A percentile compares a stretch with the other conserved stretches of the same genome.
Evolutionary conservation across 2,888 invertebrate species (phyloP).

Genomic region (Phengaris arion): DNA sequence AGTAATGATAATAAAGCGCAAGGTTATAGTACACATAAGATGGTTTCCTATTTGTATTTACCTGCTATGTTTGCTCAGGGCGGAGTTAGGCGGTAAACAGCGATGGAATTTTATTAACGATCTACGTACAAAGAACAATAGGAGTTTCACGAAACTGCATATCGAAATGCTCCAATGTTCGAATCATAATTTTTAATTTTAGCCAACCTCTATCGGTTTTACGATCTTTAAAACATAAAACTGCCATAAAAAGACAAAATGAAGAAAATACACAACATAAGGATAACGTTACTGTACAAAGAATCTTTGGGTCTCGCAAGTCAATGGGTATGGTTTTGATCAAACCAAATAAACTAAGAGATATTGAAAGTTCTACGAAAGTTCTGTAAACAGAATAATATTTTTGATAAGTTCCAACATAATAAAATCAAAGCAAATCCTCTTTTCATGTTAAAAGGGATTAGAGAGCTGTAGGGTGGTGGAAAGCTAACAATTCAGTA

Average conservation of each 20-base stretch:
- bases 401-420: background rate
- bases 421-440: slow-evolving; percentile 1
- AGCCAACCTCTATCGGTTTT: slow-evolving; percentile 1
- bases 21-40: slow-evolving; percentile 24
- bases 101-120: slow-evolving; percentile 48
- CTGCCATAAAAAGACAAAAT: background rate
- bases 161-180: slow-evolving; percentile 32
- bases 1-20: slow-evolving; percentile 34
- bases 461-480: background rate
- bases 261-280: background rate
- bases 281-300: background rate
- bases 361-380: background rate
- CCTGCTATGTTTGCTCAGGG: slow-evolving; percentile 54
- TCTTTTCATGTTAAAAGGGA: slow-evolving; percentile 6
- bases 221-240: background rate
- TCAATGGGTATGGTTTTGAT: background rate
- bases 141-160: slow-evolving; percentile 39
- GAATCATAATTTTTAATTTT: slow-evolving; percentile 31
- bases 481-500: slow-evolving; percentile 2
- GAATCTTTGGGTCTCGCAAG: background rate
- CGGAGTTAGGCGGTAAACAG: slow-evolving; percentile 45
- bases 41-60: slow-evolving; percentile 48
- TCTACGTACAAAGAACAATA: slow-evolving; percentile 47
- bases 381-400: background rate
- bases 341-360: background rate